Base-by-base conservation (phyloP, 2,797 vertebrate genomes). In the Labroides dimidiatus region DNA sequence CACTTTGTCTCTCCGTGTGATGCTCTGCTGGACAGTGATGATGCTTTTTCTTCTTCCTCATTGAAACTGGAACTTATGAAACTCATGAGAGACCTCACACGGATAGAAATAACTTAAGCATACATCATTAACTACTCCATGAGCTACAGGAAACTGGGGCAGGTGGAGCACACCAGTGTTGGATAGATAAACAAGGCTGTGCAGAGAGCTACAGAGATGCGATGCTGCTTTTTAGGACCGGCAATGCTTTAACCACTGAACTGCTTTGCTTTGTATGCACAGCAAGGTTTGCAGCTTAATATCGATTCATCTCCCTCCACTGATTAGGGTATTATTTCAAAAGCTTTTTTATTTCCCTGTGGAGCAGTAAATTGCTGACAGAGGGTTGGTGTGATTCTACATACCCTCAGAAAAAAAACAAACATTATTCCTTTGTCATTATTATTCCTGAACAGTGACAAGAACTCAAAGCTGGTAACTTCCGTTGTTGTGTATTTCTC, bases 291-390 rank as follows among this genome's bases (percentile, higher is more conserved):
- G 39, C 58, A 73, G 65, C 78, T 65, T 78, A 78, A 83, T 84
- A 84, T 70, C 80, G 63, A 81, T 84, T 85, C 49, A 78, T 84
- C 78, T 80, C 58, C 53, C 78, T 76, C 78, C 58, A 43, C 53
- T 89, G 84, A 87, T 90, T 86, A 69, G 66, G 76, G 66, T 81
- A 72, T 88, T 83, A 81, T 75, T 78, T 83, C 68, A 78, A 78
- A 75, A 78, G 76, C 56, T 45, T 75, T n/a, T 84, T 90, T 82
- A 92, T 91, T 84, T 89, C 85, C 82, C 84, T 52, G 51, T 42
- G 53, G 87, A 85, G 49, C 56, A 55, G 60, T 75, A 66, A 52
- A 80, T 75, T 82, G 80, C 73, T 86, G 77, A 84, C 72, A 81
- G 70, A 81, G 75, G 54, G 51, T 70, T 63, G 63, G 44, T 64